A percentile compares a stretch with the other conserved stretches of the same genome.
phyloP scores from a whole-genome alignment of 2,113 vertebrate genomes.

The Ascaphus truei region DNA sequence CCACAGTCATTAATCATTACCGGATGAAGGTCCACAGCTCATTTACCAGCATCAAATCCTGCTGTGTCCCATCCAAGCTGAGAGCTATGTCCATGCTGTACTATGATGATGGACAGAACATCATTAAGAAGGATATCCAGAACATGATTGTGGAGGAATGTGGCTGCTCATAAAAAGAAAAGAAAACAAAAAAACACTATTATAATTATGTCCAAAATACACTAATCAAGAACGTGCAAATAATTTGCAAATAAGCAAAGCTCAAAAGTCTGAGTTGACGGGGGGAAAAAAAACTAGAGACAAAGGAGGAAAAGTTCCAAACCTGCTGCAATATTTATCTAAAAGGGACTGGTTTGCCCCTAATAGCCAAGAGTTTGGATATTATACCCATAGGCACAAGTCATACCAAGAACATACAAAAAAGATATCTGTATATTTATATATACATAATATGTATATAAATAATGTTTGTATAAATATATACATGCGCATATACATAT shows the following conservation, averaged over 20 bases:
- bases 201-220: conserved; percentile 26
- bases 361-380: conserved; percentile 64
- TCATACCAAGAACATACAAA: too few species aligned
- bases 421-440: conserved; percentile 39
- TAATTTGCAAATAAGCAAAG: conserved; percentile 4
- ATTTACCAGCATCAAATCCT: conserved; percentile 90
- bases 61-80: conserved; percentile 92
- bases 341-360: conserved; percentile 38
- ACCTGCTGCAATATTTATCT: conserved; percentile 42
- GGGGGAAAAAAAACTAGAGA: conserved; percentile 32
- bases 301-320: conserved; percentile 52
- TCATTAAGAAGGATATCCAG: conserved; percentile 97
- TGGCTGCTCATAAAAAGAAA: conserved; percentile 79
- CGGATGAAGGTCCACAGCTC: conserved; percentile 90
- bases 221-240: conserved; percentile 39
- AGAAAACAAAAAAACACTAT: conserved; percentile 32
- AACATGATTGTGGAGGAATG: conserved; percentile 99
- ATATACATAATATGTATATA: conserved; percentile 37
- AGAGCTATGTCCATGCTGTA: conserved; percentile 99
- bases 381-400: conserved; percentile 55
- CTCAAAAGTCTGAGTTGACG: conserved; percentile 15
- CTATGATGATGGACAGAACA: conserved; percentile 95
- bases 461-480: not conserved
- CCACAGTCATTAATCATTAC: conserved; percentile 96
- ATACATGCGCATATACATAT: conserved; percentile 17